Conservation (phyloP, 1,140 invertebrate species). For the Mya arenaria region DNA sequence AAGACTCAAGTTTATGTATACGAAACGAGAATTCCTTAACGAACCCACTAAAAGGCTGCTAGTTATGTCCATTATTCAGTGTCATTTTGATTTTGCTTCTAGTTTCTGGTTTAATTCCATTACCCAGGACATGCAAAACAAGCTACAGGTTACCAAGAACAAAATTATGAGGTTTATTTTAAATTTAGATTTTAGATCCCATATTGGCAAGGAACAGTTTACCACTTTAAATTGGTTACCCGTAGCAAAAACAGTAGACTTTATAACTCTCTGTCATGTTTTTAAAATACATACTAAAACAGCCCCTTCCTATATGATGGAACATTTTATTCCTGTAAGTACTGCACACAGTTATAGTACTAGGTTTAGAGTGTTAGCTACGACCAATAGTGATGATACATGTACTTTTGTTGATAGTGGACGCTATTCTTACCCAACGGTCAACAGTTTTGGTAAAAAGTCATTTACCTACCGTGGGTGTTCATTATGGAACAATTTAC, state of each 20-base stretch:
- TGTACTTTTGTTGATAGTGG: neutral
- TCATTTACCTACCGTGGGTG: conserved; percentile 12
- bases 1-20: conserved; percentile 10
- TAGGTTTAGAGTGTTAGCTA: conserved; percentile 8
- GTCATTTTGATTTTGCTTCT: conserved; percentile 24
- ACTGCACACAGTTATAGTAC: neutral
- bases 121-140: conserved; percentile 7
- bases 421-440: neutral
- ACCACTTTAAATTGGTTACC: conserved; percentile 14
- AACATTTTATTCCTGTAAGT: conserved; percentile 22
- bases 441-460: conserved; percentile 14
- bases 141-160: conserved; percentile 17
- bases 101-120: conserved; percentile 14
- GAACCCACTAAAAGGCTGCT: conserved; percentile 2
- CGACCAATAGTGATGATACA: neutral
- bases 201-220: conserved; percentile 8
- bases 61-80: neutral
- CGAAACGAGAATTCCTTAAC: conserved; percentile 1
- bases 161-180: conserved; percentile 25
- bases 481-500: conserved; percentile 10
- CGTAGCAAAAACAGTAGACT: conserved; percentile 6
- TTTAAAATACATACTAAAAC: conserved; percentile 6
- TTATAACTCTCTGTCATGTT: conserved; percentile 26
- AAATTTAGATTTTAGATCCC: neutral
- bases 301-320: conserved; percentile 1